These are phyloP conservation scores for Dicaeum eximium DNA, from an alignment of 2,113 vertebrate genomes.

Conservation along the genomic window DNA sequence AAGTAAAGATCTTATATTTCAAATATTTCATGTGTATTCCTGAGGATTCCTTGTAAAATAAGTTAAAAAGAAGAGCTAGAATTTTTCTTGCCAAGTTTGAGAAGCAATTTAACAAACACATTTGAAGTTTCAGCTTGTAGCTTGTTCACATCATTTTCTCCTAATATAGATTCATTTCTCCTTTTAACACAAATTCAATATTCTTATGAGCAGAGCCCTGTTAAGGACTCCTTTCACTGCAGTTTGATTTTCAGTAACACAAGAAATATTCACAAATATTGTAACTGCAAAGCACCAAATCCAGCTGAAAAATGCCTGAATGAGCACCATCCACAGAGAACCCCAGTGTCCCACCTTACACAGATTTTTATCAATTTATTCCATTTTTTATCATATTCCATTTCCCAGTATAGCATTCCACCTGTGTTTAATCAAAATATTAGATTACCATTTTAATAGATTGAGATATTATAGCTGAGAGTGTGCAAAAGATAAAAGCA, in stretches of 20 bases:
- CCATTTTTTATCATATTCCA: not conserved
- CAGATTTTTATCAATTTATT: slow-evolving; percentile 1
- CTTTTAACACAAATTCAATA: slow-evolving; percentile 39
- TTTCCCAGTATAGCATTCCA: not conserved
- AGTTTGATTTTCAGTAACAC: slow-evolving; percentile 11
- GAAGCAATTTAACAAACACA: slow-evolving; percentile 6
- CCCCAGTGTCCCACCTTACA: not conserved
- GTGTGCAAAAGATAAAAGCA: not conserved
- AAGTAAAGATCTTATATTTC: not conserved
- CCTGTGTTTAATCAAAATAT: slow-evolving; percentile 24
- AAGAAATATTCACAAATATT: slow-evolving; percentile 9
- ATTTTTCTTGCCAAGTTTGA: not conserved
- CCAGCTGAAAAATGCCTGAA: not conserved
- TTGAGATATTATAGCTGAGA: not conserved
- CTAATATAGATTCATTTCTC: slow-evolving; percentile 4
- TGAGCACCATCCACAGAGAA: not conserved
- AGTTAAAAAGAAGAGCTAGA: not conserved
- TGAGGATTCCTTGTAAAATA: not conserved
- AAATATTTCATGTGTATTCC: not conserved
- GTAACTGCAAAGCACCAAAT: not conserved
- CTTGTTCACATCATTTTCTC: not conserved
- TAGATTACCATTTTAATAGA: slow-evolving; percentile 34
- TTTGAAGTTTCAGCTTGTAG: slow-evolving; percentile 8
- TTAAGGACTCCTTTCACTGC: not conserved
- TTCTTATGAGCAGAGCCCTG: not conserved